Evolutionary conservation across 2,888 invertebrate species (phyloP).

Genomic region (Cantharis rufa): DNA sequence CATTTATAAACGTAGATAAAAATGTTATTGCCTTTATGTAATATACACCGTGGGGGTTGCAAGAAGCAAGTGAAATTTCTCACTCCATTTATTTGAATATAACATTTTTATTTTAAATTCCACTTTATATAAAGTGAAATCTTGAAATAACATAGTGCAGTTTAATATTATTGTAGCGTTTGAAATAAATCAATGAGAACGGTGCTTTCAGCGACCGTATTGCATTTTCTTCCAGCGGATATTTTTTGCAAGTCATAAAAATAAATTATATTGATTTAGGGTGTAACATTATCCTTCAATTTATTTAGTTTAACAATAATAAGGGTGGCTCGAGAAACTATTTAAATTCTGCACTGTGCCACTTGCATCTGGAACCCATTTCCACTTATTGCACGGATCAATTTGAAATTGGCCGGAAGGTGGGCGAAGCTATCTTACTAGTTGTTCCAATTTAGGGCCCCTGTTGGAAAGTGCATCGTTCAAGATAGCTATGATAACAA

Average conservation of each 20-base stretch:
- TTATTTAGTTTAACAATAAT: neutral
- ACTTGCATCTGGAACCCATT: slow-evolving; percentile 22
- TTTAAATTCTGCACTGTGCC: slow-evolving; percentile 5
- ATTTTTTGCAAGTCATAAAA: slow-evolving; percentile 2
- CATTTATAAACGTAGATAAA: neutral
- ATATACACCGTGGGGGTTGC: neutral
- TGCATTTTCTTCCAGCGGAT: slow-evolving; percentile 20
- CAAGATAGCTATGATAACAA: slow-evolving; percentile 25
- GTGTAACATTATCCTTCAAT: neutral
- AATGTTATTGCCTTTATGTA: neutral
- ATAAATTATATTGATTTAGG: neutral
- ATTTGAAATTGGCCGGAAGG: slow-evolving; percentile 33
- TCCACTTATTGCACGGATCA: slow-evolving; percentile 27
- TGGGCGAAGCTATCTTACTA: slow-evolving; percentile 29
- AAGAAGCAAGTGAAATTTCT: neutral
- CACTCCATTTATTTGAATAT: neutral
- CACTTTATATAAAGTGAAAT: neutral
- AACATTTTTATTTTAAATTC: neutral
- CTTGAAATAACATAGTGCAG: slow-evolving; percentile 9
- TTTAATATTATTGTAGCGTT: neutral
- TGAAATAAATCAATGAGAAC: slow-evolving; percentile 3
- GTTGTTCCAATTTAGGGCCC: slow-evolving; percentile 34
- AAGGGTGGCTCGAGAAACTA: neutral
- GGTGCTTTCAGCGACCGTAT: slow-evolving; percentile 6
- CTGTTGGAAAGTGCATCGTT: slow-evolving; percentile 20